A percentile compares a stretch with the other conserved stretches of the same genome.
phyloP scores from a whole-genome alignment of 2,888 invertebrate species.

The Acleris cristana region DNA sequence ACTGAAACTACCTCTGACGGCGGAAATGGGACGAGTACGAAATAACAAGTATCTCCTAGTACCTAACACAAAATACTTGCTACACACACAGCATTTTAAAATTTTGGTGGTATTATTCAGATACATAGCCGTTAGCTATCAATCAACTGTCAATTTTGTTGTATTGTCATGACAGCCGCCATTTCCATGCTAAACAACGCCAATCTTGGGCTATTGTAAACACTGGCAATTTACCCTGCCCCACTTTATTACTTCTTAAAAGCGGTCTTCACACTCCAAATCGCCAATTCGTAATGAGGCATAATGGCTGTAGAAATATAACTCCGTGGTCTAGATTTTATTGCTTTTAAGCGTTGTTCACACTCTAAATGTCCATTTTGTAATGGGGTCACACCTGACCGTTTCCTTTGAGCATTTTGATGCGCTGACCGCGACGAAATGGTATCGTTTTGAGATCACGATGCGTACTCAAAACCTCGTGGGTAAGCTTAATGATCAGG shows the following conservation, averaged over 20 bases:
- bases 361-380: slow-evolving; percentile 22
- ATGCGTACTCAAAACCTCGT: slow-evolving; percentile 4
- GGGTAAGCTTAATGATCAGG: not conserved
- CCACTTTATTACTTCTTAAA: slow-evolving; percentile 28
- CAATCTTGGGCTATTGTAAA: slow-evolving; percentile 16
- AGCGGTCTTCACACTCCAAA: slow-evolving; percentile 34
- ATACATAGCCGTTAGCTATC: slow-evolving; percentile 20
- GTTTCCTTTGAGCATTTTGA: slow-evolving; percentile 27
- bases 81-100: too few species aligned
- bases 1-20: too few species aligned
- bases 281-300: slow-evolving; percentile 31
- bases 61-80: too few species aligned
- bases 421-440: slow-evolving; percentile 24
- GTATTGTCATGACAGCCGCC: slow-evolving; percentile 15
- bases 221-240: slow-evolving; percentile 29
- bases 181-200: slow-evolving; percentile 20
- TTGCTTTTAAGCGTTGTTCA: slow-evolving; percentile 29
- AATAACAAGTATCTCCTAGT: too few species aligned
- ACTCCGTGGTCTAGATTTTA: slow-evolving; percentile 30
- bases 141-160: slow-evolving; percentile 30
- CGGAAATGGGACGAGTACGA: too few species aligned
- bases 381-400: slow-evolving; percentile 29
- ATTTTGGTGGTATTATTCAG: not conserved
- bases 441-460: slow-evolving; percentile 15
- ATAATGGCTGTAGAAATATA: slow-evolving; percentile 18